These are phyloP conservation scores for Aproaerema taeniolella DNA, from an alignment of 2,888 invertebrate species.

Conservation along the genomic window DNA sequence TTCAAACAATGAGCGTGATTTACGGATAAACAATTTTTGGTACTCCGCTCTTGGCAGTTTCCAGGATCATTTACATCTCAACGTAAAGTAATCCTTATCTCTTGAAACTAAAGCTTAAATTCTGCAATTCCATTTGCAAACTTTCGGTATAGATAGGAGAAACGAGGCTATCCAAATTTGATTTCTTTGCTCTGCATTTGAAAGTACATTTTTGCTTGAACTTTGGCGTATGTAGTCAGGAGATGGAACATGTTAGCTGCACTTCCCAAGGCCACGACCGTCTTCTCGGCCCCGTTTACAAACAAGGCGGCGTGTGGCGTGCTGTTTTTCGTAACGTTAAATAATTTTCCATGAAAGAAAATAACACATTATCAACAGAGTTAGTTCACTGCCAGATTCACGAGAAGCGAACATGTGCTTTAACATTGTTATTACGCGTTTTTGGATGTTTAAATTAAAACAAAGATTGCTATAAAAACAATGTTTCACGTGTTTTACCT, in stretches of 20 bases:
- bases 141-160: conserved; percentile 12
- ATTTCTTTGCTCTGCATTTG: conserved; percentile 9
- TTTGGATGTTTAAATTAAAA: not conserved
- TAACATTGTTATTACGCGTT: no score
- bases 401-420: no score
- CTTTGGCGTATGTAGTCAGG: no score
- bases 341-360: conserved; percentile 57
- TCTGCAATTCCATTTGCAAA: not conserved
- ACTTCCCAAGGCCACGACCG: conserved; percentile 57
- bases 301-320: conserved; percentile 40
- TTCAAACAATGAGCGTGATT: conserved; percentile 73
- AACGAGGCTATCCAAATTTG: conserved; percentile 31
- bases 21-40: conserved; percentile 65
- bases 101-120: not conserved
- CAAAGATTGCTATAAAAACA: not conserved
- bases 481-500: not conserved
- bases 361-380: conserved; percentile 31
- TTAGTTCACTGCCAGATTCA: conserved; percentile 27
- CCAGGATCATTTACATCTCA: conserved; percentile 18
- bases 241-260: conserved; percentile 61
- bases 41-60: conserved; percentile 45
- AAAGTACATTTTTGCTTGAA: conserved; percentile 32
- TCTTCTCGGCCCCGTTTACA: conserved; percentile 58
- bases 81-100: no score
- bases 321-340: conserved; percentile 65